phyloP scores from a whole-genome alignment of 1,140 invertebrate species.

The Lordiphosa collinella region DNA sequence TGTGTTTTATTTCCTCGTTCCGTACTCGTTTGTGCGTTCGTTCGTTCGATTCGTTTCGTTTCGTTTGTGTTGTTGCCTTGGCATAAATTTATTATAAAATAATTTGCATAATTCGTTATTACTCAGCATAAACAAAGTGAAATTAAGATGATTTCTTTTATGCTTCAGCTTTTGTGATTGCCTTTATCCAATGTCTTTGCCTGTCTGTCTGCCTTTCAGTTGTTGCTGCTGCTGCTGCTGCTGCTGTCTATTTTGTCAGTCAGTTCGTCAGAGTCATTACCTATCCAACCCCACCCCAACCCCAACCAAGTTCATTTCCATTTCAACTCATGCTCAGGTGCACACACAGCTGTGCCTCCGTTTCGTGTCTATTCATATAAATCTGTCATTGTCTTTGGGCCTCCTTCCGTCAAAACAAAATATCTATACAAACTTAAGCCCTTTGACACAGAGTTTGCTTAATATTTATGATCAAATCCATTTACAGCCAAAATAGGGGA shows the following conservation, averaged over 20 bases:
- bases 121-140: constrained; percentile 78
- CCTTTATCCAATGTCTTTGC: constrained; percentile 20
- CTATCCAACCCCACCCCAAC: background rate
- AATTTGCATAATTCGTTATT: constrained; percentile 78
- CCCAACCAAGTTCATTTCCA: background rate
- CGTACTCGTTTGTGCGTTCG: constrained; percentile 66
- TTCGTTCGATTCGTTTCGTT: constrained; percentile 13
- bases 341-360: constrained; percentile 53
- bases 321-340: constrained; percentile 7
- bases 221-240: constrained; percentile 2
- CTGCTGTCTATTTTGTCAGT: constrained; percentile 70
- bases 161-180: constrained; percentile 35
- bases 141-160: constrained; percentile 74
- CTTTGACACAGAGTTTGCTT: background rate
- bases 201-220: background rate
- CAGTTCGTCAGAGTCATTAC: constrained; percentile 17
- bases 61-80: constrained; percentile 32
- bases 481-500: no score
- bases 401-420: no score
- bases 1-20: constrained; percentile 59
- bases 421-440: constrained; percentile 11
- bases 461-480: constrained; percentile 6
- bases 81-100: constrained; percentile 79
- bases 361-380: constrained; percentile 20
- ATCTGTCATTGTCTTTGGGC: constrained; percentile 1